Percentiles rank a stretch among this genome's conserved stretches.
phyloP scores from a whole-genome alignment of 1,140 invertebrate species.

The Drosophila micromelanica region DNA sequence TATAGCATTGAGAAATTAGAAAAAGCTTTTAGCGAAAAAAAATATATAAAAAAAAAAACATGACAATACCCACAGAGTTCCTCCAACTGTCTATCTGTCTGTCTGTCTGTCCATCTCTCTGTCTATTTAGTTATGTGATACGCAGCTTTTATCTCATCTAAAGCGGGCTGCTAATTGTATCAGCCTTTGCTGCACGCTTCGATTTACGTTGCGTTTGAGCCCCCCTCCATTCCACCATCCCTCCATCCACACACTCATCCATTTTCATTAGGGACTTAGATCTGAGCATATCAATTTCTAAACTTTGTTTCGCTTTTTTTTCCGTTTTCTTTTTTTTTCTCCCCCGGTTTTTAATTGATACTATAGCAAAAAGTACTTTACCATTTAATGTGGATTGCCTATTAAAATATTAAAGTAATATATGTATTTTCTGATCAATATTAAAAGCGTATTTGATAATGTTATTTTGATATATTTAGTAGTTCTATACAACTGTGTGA shows the following conservation, averaged over 20 bases:
- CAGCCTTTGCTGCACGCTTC: slow-evolving; percentile 53
- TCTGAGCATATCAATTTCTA: slow-evolving; percentile 51
- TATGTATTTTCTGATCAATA: too few species aligned
- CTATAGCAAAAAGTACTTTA: too few species aligned
- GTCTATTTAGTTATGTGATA: slow-evolving; percentile 38
- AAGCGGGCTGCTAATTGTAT: slow-evolving; percentile 71
- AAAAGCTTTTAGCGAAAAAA: slow-evolving; percentile 67
- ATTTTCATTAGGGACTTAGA: slow-evolving; percentile 41
- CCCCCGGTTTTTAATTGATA: too few species aligned
- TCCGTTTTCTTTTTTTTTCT: not conserved
- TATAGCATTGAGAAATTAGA: slow-evolving; percentile 61
- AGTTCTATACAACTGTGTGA: too few species aligned
- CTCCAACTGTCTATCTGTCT: not conserved
- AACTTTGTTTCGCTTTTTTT: slow-evolving; percentile 29
- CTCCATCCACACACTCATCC: slow-evolving; percentile 6
- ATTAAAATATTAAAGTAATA: too few species aligned
- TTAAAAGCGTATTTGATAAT: too few species aligned
- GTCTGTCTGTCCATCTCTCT: slow-evolving; percentile 7
- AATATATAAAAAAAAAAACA: slow-evolving; percentile 22
- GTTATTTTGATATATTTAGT: too few species aligned
- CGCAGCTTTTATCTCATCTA: slow-evolving; percentile 62
- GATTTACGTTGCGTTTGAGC: slow-evolving; percentile 23
- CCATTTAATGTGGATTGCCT: too few species aligned
- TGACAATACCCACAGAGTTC: slow-evolving; percentile 40
- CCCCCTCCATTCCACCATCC: too few species aligned